A percentile compares a stretch with the other conserved stretches of the same genome.
These are phyloP conservation scores for Meandrina meandrites DNA, from an alignment of 92 coral and sea anemone species.

Conservation along the genomic window DNA sequence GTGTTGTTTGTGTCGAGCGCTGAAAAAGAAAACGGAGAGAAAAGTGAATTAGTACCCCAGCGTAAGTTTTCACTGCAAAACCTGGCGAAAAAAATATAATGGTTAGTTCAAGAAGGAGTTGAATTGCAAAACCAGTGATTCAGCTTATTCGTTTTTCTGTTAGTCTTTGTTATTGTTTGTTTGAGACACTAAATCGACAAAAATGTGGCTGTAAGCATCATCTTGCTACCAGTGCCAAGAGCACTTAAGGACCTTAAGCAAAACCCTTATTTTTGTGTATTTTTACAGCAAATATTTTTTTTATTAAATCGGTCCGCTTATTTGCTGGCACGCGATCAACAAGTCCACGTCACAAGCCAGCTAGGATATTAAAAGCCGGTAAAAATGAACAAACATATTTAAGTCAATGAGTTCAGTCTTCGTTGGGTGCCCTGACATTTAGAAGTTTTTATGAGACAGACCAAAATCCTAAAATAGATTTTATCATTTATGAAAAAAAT, in stretches of 20 bases:
- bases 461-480: background rate
- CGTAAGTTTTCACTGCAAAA: too few relatives aligned
- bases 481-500: background rate
- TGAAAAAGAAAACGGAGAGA: slow-evolving; percentile 51
- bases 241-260: too few relatives aligned
- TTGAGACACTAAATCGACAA: background rate
- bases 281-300: background rate
- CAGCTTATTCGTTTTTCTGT: too few relatives aligned
- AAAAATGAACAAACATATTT: background rate
- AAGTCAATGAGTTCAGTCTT: background rate
- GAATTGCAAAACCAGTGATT: background rate
- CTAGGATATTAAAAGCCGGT: background rate
- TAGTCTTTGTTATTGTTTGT: too few relatives aligned
- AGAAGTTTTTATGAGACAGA: background rate
- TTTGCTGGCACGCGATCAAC: background rate
- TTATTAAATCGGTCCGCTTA: background rate
- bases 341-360: background rate
- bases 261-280: background rate
- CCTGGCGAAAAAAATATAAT: background rate
- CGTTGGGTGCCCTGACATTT: background rate
- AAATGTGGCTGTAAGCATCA: too few relatives aligned
- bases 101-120: background rate
- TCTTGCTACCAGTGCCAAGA: too few relatives aligned
- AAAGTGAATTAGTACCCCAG: background rate
- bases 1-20: slow-evolving; percentile 97